Evolutionary conservation across 2,113 vertebrate genomes (phyloP).

Genomic region (Urocitellus parryii): DNA sequence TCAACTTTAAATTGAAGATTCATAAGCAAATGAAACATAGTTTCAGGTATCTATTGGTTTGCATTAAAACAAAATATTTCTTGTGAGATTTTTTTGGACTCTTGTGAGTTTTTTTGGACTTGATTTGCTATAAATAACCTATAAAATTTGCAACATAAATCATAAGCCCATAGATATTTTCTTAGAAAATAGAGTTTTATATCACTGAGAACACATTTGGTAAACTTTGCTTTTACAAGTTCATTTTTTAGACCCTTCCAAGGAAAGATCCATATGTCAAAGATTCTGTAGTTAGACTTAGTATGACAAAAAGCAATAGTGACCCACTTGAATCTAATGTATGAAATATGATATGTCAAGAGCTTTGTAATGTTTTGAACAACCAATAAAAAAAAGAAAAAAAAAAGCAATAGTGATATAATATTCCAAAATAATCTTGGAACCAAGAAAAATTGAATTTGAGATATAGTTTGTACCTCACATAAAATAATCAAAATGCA

Average conservation of each 20-base stretch:
- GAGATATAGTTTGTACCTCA: background rate
- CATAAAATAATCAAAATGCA: constrained; percentile 7
- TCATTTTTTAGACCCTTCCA: background rate
- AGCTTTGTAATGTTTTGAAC: too few relatives aligned
- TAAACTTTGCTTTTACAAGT: background rate
- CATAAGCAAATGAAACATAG: background rate
- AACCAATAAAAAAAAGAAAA: too few relatives aligned
- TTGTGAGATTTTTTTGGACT: background rate
- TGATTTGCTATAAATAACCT: background rate
- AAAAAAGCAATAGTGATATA: background rate
- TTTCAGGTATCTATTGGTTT: background rate
- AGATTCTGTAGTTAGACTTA: background rate
- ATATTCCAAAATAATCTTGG: background rate
- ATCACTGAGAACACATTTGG: background rate
- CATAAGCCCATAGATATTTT: background rate
- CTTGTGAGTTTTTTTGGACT: background rate
- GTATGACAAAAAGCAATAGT: background rate
- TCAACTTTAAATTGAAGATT: background rate
- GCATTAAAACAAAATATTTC: background rate
- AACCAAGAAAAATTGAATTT: background rate
- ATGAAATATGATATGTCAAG: too few relatives aligned
- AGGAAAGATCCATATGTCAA: background rate
- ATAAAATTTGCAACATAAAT: background rate
- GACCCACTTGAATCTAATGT: too few relatives aligned
- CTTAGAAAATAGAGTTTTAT: background rate